Conservation (phyloP, 2,888 invertebrate species). For the Creontiades dilutus region DNA sequence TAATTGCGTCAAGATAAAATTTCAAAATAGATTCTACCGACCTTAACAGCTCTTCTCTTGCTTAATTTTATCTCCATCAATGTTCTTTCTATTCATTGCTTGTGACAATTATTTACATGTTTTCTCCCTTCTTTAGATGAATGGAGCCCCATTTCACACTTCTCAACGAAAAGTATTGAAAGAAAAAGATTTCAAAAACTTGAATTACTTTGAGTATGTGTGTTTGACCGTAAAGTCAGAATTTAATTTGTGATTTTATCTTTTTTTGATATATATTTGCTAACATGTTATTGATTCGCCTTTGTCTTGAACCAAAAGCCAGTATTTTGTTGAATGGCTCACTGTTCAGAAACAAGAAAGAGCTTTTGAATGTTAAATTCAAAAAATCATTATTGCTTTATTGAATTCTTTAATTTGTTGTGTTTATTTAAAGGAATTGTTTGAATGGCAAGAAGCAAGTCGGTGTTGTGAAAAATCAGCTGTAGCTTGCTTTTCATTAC, state of each 20-base stretch:
- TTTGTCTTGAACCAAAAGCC: neutral
- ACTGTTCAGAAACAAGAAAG: neutral
- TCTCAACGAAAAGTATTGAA: neutral
- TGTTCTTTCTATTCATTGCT: neutral
- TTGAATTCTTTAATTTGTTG: neutral
- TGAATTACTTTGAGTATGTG: neutral
- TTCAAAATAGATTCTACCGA: neutral
- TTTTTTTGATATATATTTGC: neutral
- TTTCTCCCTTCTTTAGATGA: slow-evolving; percentile 11
- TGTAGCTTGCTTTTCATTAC: neutral
- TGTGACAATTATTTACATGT: neutral
- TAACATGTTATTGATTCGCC: neutral
- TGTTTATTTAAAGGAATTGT: neutral
- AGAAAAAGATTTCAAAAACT: neutral
- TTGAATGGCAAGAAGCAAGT: slow-evolving; percentile 40
- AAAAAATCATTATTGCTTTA: neutral
- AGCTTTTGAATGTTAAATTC: neutral
- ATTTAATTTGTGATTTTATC: neutral
- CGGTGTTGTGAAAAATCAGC: slow-evolving; percentile 10
- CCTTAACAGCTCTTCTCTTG: slow-evolving; percentile 14
- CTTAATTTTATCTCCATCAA: neutral
- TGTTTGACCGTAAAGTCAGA: neutral
- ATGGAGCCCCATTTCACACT: slow-evolving; percentile 14
- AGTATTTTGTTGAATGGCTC: slow-evolving; percentile 6
- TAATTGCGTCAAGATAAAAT: neutral